Evolutionary conservation across 2,888 invertebrate genomes (phyloP), one percentile per base, ranked within the genome.

Genomic region (Creontiades dilutus): DNA sequence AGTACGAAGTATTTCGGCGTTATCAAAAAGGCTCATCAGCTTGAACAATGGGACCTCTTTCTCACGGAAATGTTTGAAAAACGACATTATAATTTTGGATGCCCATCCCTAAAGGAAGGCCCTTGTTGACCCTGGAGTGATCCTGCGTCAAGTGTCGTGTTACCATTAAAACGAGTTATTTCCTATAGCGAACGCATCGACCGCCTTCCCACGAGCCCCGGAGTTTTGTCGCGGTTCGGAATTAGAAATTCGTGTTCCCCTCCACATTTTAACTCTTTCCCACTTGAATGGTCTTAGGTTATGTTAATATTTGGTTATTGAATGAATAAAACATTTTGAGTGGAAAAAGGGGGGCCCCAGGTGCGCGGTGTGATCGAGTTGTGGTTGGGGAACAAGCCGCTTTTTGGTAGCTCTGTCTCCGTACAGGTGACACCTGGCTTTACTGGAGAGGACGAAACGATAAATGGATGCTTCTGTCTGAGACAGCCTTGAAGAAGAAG

Each of bases 291-390:
- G 81, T 46, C n/a, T 19, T 81, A 47, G 84, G 86, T 46, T 86
- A 86, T 86, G 86, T 68, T 86, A 86, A 86, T 86, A 86, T 86
- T 86, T 86, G 86, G 86, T 86, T 86, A 47, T 86, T 28, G 19
- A 86, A 86, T 86, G 86, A 86, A 86, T 86, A 86, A 86, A 86
- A 86, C 86, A 86, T 86, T 86, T 78, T 86, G 57, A 85, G 85
- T 52, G 82, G 85, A 85, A 85, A 85, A 85, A 68, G 68, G 68
- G 85, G 55, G 37, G n/a, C n/a, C 28, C 85, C 85, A 85, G 85
- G 85, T 85, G 85, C 68, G 68, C 19, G 3, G 68, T 9, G 61
- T 68, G 68, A 68, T 80, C 47, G 78, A 37, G 78, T 78, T 78
- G 78, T 78, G 78, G 78, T 37, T 14, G 46, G 37, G 78, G 78